Evolutionary conservation across 2,797 vertebrate genomes (phyloP).

Genomic region (Pygocentrus nattereri): DNA sequence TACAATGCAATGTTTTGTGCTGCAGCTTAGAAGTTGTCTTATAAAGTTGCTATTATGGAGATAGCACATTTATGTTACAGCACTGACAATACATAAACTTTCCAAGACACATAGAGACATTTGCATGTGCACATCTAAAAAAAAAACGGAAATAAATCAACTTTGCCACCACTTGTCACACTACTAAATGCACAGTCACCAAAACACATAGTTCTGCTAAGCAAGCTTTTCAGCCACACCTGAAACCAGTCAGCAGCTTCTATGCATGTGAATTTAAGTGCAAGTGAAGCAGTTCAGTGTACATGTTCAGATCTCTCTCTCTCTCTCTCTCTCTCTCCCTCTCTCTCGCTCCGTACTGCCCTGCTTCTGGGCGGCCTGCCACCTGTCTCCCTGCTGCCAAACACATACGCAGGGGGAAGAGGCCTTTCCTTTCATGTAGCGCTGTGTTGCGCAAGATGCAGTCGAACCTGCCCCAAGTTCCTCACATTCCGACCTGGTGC

Average conservation of each 20-base stretch:
- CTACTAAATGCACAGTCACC: not conserved
- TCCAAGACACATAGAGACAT: too few species aligned
- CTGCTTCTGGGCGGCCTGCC: conserved; percentile 36
- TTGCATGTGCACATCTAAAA: too few species aligned
- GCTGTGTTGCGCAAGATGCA: conserved; percentile 33
- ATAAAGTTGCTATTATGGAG: too few species aligned
- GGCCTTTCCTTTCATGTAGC: conserved; percentile 35
- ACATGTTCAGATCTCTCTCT: conserved; percentile 22
- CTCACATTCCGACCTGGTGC: conserved; percentile 48
- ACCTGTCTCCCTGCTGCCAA: conserved; percentile 53
- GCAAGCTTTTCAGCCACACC: conserved; percentile 2
- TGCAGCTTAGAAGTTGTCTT: too few species aligned
- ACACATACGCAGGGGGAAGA: not conserved
- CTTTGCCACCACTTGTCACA: not conserved
- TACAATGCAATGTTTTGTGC: too few species aligned
- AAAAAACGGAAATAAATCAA: not conserved
- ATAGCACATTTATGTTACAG: too few species aligned
- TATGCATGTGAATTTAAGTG: not conserved
- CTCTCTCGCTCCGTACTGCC: conserved; percentile 28
- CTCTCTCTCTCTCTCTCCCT: conserved; percentile 10
- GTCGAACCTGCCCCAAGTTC: conserved; percentile 49
- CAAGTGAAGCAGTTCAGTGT: not conserved
- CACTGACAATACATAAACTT: too few species aligned
- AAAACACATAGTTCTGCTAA: not conserved
- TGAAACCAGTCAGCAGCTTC: conserved; percentile 28